These are phyloP conservation scores for Hepsetus odoe DNA, from an alignment of 2,113 vertebrate genomes.

Conservation along the genomic window DNA sequence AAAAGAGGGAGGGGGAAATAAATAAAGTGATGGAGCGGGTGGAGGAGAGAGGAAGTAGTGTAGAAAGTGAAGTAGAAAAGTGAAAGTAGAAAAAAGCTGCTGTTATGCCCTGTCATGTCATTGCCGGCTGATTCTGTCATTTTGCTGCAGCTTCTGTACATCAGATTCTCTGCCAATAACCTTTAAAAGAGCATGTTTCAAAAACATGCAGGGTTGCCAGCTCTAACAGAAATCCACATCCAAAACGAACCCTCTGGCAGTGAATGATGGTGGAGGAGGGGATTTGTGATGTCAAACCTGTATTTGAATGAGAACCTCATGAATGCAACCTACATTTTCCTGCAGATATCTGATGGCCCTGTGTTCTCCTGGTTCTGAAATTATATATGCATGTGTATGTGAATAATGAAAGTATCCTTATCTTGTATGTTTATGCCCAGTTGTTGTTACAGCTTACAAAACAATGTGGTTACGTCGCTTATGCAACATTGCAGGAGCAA, in stretches of 20 bases:
- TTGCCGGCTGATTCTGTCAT: background rate
- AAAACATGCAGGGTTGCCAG: constrained; percentile 18
- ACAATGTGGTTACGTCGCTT: background rate
- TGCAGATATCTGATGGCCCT: background rate
- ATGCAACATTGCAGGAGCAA: constrained; percentile 14
- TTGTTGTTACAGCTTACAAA: background rate
- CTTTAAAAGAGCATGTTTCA: background rate
- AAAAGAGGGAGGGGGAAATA: background rate
- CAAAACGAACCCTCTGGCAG: constrained; percentile 1
- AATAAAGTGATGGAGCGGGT: constrained; percentile 7
- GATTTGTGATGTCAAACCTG: constrained; percentile 16
- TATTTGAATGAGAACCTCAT: background rate
- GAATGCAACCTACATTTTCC: background rate
- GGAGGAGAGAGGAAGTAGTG: background rate
- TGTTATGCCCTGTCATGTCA: background rate
- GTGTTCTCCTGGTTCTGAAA: background rate
- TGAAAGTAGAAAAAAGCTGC: constrained; percentile 18
- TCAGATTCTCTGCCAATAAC: constrained; percentile 19
- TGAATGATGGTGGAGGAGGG: background rate
- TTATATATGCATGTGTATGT: background rate
- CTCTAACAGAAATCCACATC: background rate
- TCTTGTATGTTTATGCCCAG: background rate
- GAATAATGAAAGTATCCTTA: background rate
- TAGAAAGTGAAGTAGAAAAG: background rate
- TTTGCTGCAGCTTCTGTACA: background rate